Percentiles rank a stretch among this genome's conserved stretches.
phyloP scores from a whole-genome alignment of 2,113 vertebrate genomes.

The Redunca redunca region DNA sequence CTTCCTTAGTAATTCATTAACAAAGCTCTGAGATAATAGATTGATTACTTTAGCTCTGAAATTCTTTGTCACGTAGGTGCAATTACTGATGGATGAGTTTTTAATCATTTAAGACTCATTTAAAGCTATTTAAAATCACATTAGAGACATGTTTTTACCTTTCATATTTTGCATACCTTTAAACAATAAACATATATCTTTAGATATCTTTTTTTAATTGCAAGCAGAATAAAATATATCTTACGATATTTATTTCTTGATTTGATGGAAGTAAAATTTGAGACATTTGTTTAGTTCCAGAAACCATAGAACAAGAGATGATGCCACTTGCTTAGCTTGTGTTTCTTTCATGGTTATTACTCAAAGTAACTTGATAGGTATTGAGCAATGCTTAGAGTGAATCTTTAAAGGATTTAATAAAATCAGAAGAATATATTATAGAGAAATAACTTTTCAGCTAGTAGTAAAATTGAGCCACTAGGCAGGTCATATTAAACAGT shows the following conservation, averaged over 20 bases:
- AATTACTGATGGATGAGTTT: neutral
- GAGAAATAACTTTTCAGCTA: constrained; percentile 4
- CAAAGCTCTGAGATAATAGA: neutral
- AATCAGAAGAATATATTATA: neutral
- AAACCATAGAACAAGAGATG: constrained; percentile 5
- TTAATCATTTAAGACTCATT: neutral
- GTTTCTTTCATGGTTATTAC: constrained; percentile 53
- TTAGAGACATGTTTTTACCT: neutral
- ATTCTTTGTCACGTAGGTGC: neutral
- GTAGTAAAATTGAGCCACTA: neutral
- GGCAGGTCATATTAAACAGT: neutral
- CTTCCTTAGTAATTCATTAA: neutral
- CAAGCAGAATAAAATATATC: neutral
- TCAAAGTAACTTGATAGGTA: constrained; percentile 30
- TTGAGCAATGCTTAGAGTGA: constrained; percentile 32
- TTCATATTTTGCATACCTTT: neutral
- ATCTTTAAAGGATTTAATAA: constrained; percentile 40
- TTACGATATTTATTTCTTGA: constrained; percentile 12
- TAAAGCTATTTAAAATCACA: neutral
- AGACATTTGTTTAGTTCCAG: constrained; percentile 40
- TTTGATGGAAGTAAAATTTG: constrained; percentile 42
- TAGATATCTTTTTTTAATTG: neutral
- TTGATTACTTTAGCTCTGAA: neutral
- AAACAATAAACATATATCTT: neutral
- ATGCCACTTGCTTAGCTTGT: neutral